phyloP scores from a whole-genome alignment of 1,140 invertebrate genomes.

The Helicoverpa armigera region DNA sequence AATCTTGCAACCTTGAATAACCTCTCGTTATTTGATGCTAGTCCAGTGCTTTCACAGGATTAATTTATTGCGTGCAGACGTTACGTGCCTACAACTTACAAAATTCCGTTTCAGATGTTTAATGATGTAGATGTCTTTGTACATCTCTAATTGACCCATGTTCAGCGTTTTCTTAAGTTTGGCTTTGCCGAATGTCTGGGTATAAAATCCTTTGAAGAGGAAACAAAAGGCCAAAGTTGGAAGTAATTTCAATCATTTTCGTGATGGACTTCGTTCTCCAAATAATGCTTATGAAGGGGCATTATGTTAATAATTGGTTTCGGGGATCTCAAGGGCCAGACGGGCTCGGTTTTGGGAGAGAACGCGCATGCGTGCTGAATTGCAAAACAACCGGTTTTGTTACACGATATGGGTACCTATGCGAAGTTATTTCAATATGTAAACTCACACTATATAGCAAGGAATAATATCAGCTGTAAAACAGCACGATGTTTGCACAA shows the following conservation, averaged over 20 bases:
- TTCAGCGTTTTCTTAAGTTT: background rate
- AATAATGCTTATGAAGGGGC: slow-evolving; percentile 70
- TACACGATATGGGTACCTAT: slow-evolving; percentile 54
- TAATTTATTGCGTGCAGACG: slow-evolving; percentile 11
- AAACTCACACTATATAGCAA: slow-evolving; percentile 53
- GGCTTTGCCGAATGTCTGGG: slow-evolving; percentile 19
- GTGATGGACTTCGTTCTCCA: slow-evolving; percentile 73
- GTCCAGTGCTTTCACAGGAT: slow-evolving; percentile 26
- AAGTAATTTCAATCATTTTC: slow-evolving; percentile 77
- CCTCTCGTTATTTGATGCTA: slow-evolving; percentile 32
- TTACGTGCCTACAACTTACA: background rate
- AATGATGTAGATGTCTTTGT: background rate
- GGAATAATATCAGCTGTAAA: slow-evolving; percentile 25
- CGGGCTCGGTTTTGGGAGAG: slow-evolving; percentile 61
- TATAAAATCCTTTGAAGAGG: slow-evolving; percentile 55
- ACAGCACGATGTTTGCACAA: background rate
- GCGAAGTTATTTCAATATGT: slow-evolving; percentile 68
- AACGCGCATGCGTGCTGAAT: slow-evolving; percentile 70
- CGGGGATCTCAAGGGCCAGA: slow-evolving; percentile 63
- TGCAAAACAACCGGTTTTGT: slow-evolving; percentile 71
- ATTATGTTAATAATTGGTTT: slow-evolving; percentile 77
- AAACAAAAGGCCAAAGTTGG: slow-evolving; percentile 53
- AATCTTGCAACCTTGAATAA: slow-evolving; percentile 36
- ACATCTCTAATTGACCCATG: background rate
- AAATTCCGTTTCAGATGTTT: background rate